Conservation (phyloP, 2,797 vertebrate species). For the Myotis planiceps region DNA sequence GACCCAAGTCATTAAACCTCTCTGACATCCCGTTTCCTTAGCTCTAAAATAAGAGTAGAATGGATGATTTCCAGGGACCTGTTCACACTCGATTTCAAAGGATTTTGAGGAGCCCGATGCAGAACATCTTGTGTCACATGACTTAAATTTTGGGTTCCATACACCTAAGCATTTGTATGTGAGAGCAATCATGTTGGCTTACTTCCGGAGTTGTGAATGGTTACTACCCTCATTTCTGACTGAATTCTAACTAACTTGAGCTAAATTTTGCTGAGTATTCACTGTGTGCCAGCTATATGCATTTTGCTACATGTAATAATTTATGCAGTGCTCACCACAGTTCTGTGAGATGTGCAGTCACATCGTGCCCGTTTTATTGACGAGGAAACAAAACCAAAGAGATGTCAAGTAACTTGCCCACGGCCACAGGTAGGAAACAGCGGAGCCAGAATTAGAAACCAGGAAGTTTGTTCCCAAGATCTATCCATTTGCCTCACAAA, state of each 20-base stretch:
- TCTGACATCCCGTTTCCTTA: background rate
- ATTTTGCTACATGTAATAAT: background rate
- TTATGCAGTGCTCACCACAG: background rate
- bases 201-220: background rate
- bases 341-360: background rate
- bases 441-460: background rate
- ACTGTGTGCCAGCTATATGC: background rate
- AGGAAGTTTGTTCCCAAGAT: background rate
- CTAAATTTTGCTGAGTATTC: background rate
- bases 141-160: background rate
- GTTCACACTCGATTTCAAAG: background rate
- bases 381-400: background rate
- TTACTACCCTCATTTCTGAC: background rate
- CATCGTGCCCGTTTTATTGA: background rate
- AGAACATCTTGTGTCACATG: background rate
- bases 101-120: background rate
- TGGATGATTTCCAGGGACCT: background rate
- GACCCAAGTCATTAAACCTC: background rate
- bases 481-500: background rate
- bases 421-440: background rate
- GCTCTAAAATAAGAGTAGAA: background rate
- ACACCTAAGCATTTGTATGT: background rate
- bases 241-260: background rate
- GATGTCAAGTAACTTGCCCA: background rate
- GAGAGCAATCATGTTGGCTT: background rate